Conservation (phyloP, 2,888 invertebrate species). For the Carpatolechia fugitivella region DNA sequence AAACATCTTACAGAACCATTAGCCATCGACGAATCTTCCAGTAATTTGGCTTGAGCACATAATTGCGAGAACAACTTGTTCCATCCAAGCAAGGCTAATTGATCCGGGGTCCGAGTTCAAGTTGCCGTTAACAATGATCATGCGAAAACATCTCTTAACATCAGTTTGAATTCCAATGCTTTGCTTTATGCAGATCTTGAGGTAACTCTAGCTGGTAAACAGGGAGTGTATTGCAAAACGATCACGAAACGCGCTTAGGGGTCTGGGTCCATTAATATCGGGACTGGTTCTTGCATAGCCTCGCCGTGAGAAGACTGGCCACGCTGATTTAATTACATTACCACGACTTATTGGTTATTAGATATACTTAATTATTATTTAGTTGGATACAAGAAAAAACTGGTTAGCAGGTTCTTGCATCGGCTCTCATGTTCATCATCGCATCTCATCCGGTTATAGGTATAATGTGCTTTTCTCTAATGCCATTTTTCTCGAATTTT, state of each 20-base stretch:
- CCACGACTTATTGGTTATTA: conserved; percentile 20
- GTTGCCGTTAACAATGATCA: conserved; percentile 44
- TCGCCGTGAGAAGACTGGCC: conserved; percentile 12
- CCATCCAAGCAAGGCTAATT: conserved; percentile 56
- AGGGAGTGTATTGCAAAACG: not conserved
- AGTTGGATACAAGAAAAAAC: conserved; percentile 1
- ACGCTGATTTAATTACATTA: conserved; percentile 21
- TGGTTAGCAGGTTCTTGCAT: not conserved
- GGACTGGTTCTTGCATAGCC: conserved; percentile 46
- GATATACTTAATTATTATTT: conserved; percentile 6
- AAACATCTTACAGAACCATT: conserved; percentile 48
- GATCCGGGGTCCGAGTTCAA: conserved; percentile 63
- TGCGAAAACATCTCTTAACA: not conserved
- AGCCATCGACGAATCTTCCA: conserved; percentile 69
- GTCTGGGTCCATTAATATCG: conserved; percentile 9
- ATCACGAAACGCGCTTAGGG: conserved; percentile 29
- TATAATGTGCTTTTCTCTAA: not conserved
- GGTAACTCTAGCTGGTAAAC: not conserved
- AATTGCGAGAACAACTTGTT: conserved; percentile 70
- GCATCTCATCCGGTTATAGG: not conserved
- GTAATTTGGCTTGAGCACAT: conserved; percentile 75
- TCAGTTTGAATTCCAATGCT: not conserved
- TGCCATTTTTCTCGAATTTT: too few species aligned
- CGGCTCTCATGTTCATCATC: not conserved
- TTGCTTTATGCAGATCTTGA: not conserved